Percentiles rank a stretch among this genome's conserved stretches.
These are phyloP conservation scores for Leucophora obtusa DNA, from an alignment of 2,888 invertebrate genomes.

Conservation along the genomic window DNA sequence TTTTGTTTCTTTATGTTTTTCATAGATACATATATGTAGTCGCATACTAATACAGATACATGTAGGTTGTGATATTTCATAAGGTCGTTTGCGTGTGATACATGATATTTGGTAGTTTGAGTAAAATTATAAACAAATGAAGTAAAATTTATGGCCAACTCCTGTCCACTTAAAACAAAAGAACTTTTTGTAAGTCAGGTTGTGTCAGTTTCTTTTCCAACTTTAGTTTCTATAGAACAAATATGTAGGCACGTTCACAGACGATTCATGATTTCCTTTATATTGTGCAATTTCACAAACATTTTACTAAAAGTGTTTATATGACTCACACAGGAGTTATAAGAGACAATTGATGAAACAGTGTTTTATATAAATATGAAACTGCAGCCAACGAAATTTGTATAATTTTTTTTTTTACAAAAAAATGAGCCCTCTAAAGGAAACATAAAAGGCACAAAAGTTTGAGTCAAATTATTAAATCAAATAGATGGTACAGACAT, in stretches of 20 bases:
- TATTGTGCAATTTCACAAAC: background rate
- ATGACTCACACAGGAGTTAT: background rate
- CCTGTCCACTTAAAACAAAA: slow-evolving; percentile 58
- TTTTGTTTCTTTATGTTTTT: background rate
- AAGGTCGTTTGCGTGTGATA: background rate
- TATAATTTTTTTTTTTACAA: too few species aligned
- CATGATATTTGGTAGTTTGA: slow-evolving; percentile 6
- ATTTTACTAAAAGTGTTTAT: slow-evolving; percentile 4
- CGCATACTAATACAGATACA: background rate
- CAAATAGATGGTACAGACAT: too few species aligned
- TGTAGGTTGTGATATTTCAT: background rate
- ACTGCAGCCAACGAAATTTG: too few species aligned
- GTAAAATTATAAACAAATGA: slow-evolving; percentile 59
- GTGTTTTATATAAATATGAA: too few species aligned
- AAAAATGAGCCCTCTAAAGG: too few species aligned
- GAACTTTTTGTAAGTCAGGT: slow-evolving; percentile 25
- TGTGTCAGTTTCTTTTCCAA: slow-evolving; percentile 19
- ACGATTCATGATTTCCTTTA: slow-evolving; percentile 35
- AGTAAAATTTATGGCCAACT: slow-evolving; percentile 55
- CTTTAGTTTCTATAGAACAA: background rate
- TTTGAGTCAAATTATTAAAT: too few species aligned
- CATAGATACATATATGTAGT: background rate
- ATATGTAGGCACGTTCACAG: slow-evolving; percentile 18
- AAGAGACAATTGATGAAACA: slow-evolving; percentile 11
- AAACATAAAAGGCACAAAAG: too few species aligned